Base-by-base conservation (phyloP, 2,797 vertebrate genomes). In the Thaleichthys pacificus region DNA sequence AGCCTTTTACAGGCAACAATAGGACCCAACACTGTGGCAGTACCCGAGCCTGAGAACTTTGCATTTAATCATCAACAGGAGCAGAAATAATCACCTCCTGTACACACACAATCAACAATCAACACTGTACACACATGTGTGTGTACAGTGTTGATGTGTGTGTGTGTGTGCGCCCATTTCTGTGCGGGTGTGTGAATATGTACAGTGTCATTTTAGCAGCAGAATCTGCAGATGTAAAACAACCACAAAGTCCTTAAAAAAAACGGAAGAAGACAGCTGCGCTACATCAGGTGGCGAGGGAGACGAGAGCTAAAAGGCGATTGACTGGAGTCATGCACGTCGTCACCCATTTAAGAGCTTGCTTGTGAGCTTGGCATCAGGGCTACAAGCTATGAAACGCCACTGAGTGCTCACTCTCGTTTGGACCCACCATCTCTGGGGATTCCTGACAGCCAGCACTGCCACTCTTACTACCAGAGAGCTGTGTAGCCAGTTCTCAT, bases 321-420 rank as follows among this genome's bases (percentile, higher is more conserved):
- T 17, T 54, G 69, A 77, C 7, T 61, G 12, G 17, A 77, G 67
- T 75, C 58, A 0, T n/a, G 70, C 28, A 57, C 54, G 73, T 63
- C 74, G 76, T 71, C 73, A 68, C 24, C 32, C 68, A 63, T 82
- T 80, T 74, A 71, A 68, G 70, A 72, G 49, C 14, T 24, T 19
- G 22, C n/a, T n/a, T 74, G 54, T 81, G 54, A 38, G 74, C 73
- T 26, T 14, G 57, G 21, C 61, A 65, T 28, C 57, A 8, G 22
- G 15, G 28, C 28, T 26, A 28, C 3, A 2, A 0, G 14, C 47
- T 42, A 30, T 42, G 42, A 72, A 61, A 65, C 30, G 19, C 54
- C 30, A 65, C 80, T 72, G 56, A 72, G 38, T 14, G 65, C 68
- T 65, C 66, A 63, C 69, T 63, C 70, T 71, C 81, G 12, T 72